phyloP scores from a whole-genome alignment of 2,797 vertebrate species.

The Oceanodroma leucorhoa region DNA sequence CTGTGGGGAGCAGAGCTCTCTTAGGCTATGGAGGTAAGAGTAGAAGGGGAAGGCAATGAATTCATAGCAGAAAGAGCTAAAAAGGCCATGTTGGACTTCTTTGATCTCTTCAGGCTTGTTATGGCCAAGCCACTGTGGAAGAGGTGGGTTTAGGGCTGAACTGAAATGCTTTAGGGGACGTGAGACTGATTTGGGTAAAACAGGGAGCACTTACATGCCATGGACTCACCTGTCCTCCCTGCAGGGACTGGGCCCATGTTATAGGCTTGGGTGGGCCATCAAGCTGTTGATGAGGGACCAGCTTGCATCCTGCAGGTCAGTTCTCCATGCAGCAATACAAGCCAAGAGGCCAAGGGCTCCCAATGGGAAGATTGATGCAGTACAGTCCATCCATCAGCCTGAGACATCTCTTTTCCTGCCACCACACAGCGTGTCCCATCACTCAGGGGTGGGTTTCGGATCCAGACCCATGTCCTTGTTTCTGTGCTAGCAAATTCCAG shows the following conservation, averaged over 20 bases:
- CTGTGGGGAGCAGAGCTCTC: neutral
- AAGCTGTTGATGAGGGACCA: neutral
- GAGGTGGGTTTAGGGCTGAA: neutral
- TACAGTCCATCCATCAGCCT: neutral
- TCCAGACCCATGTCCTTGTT: neutral
- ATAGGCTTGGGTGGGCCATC: neutral
- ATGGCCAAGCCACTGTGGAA: neutral
- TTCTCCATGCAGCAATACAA: neutral
- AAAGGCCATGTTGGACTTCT: neutral
- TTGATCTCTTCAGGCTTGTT: neutral
- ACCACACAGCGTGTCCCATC: neutral
- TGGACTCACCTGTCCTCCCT: neutral
- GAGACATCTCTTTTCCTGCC: neutral
- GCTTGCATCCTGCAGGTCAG: neutral
- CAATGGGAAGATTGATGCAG: neutral
- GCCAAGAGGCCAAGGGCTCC: neutral
- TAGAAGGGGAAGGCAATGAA: neutral
- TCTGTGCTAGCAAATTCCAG: neutral
- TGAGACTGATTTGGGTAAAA: neutral
- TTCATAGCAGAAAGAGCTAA: neutral
- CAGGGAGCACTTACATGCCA: neutral
- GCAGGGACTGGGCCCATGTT: neutral
- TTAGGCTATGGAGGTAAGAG: neutral
- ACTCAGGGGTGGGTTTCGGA: neutral
- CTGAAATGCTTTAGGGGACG: neutral